Base-by-base conservation (phyloP, 2,113 vertebrate genomes). In the Pholis gunnellus region DNA sequence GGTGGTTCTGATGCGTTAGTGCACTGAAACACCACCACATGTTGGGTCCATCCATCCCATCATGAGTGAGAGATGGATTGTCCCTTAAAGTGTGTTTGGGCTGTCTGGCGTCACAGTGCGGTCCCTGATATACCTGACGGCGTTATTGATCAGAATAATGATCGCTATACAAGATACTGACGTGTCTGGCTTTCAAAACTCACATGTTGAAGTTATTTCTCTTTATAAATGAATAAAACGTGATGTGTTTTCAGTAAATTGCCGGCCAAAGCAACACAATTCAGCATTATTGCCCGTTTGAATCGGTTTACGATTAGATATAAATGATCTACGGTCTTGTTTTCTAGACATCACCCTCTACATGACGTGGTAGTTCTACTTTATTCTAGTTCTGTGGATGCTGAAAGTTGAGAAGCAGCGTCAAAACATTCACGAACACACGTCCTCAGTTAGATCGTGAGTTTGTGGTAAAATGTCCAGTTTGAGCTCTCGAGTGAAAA, bases 401-500 rank as follows among this genome's bases (percentile, higher is more conserved):
- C 31, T 9, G 44, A 79, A 57, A 40, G 69, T 18, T 1, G n/a
- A 71, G 57, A 81, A 61, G 42, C 69, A 65, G 52, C 34, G 25
- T 14, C 50, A 56, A 42, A 15, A 76, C 29, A 36, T 76, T 54
- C 61, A 31, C 42, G 65, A 79, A 79, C 61, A 66, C 52, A 77
- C 61, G 40, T 76, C 31, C 44, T 71, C 65, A 44, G 50, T 78
- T 44, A 69, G 40, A 73, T 34, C 14, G 73, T 2, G 34, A 34
- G 34, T 4, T 34, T 34, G 60, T 71, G 60, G 27, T 36, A 65
- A 82, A 72, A 82, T 48, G 71, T 89, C 83, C 89, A 71, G 71
- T 81, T 71, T 60, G 69, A 87, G 78, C 70, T 77, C 84, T 88
- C 64, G 56, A 76, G 80, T 88, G 81, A 84, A 90, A 84, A 85